A percentile compares a stretch with the other conserved stretches of the same genome.
These are phyloP conservation scores for Scyliorhinus canicula DNA, from an alignment of 2,797 vertebrate species.

Conservation along the genomic window DNA sequence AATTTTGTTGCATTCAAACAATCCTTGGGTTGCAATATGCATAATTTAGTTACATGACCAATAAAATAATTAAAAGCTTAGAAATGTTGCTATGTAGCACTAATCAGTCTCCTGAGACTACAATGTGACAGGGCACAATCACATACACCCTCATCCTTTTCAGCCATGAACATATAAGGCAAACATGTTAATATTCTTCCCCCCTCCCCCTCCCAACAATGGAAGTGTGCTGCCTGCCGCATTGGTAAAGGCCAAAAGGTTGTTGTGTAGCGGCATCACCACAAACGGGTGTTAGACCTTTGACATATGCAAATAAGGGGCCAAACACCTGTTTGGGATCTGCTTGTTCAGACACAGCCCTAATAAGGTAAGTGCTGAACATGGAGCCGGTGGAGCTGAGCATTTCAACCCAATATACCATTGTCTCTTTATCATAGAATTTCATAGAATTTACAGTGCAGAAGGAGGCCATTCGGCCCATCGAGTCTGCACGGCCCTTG, in stretches of 20 bases:
- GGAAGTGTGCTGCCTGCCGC: neutral
- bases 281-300: neutral
- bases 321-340: neutral
- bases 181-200: neutral
- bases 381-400: neutral
- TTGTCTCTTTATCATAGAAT: too few relatives aligned
- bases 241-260: neutral
- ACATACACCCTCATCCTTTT: neutral
- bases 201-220: too few relatives aligned
- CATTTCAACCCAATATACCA: neutral
- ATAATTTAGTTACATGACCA: neutral
- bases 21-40: neutral
- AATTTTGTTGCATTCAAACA: neutral
- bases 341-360: neutral
- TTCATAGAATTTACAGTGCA: too few relatives aligned
- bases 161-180: neutral
- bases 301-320: neutral
- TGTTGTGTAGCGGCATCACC: neutral
- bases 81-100: neutral
- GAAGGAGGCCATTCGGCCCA: too few relatives aligned
- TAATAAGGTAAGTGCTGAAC: neutral
- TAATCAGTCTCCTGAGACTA: neutral
- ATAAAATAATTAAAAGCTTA: neutral
- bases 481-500: too few relatives aligned
- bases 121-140: neutral